Conservation (phyloP, 92 coral and sea anemone genomes). For the Epizoanthus rinbou region DNA sequence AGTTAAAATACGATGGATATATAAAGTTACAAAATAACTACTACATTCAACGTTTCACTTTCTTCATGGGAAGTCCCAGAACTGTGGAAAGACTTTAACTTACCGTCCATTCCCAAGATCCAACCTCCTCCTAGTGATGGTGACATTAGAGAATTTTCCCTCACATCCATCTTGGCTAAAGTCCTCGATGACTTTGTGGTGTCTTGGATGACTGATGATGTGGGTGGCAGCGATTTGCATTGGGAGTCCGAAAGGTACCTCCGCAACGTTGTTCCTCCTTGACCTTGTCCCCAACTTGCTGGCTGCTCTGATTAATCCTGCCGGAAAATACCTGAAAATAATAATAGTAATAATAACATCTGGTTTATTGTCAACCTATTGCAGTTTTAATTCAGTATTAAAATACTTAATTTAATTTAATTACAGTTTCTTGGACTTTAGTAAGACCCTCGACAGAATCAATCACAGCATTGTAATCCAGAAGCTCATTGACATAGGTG, state of each 20-base stretch:
- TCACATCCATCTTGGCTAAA: slow-evolving; percentile 25
- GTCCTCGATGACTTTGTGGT: slow-evolving; percentile 42
- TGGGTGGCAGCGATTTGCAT: slow-evolving; percentile 14
- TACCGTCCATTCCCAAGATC: slow-evolving; percentile 27
- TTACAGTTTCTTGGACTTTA: slow-evolving; percentile 19
- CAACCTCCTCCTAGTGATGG: slow-evolving; percentile 18
- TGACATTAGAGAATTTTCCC: background rate
- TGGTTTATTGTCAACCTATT: too few relatives aligned
- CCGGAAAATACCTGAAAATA: slow-evolving; percentile 19
- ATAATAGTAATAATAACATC: too few relatives aligned
- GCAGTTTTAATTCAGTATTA: too few relatives aligned
- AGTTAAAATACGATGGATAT: too few relatives aligned
- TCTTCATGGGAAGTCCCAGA: slow-evolving; percentile 19
- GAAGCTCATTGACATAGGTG: slow-evolving; percentile 12
- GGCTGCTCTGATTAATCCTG: background rate
- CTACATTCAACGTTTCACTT: slow-evolving; percentile 7
- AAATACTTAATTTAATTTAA: too few relatives aligned
- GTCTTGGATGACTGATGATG: slow-evolving; percentile 41
- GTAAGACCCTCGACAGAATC: slow-evolving; percentile 12
- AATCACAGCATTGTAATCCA: slow-evolving; percentile 21
- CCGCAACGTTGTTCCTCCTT: slow-evolving; percentile 10
- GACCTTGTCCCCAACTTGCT: slow-evolving; percentile 29
- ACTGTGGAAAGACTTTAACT: slow-evolving; percentile 16
- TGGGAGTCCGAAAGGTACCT: slow-evolving; percentile 17
- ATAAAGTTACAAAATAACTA: background rate